A percentile compares a stretch with the other conserved stretches of the same genome.
Conservation (phyloP, 2,113 vertebrate species). For the Halcyon malimbica region DNA sequence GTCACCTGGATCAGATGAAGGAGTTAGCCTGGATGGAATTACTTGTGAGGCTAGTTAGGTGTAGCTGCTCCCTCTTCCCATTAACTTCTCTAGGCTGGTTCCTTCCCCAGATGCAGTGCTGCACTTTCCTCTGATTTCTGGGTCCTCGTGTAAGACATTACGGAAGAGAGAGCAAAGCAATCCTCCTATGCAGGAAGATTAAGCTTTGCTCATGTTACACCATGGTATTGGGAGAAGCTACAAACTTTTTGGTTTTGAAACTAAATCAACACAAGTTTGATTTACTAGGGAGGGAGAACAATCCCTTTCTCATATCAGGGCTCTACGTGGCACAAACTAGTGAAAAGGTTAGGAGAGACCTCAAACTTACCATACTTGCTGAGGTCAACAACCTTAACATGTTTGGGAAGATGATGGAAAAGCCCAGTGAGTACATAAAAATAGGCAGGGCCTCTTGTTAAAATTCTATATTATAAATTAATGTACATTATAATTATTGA, state of each 20-base stretch:
- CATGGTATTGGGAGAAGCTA: neutral
- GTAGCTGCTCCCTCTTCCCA: neutral
- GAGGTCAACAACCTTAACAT: neutral
- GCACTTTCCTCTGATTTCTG: neutral
- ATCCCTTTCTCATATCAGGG: neutral
- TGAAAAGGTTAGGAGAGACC: neutral
- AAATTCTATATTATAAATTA: neutral
- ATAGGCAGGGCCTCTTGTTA: neutral
- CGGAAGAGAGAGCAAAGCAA: neutral
- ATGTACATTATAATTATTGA: neutral
- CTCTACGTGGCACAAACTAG: neutral
- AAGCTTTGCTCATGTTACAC: neutral
- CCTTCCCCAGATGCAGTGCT: neutral
- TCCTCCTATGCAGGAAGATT: neutral
- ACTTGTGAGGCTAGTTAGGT: neutral
- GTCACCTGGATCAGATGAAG: neutral
- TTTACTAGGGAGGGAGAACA: neutral
- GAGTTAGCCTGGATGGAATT: neutral
- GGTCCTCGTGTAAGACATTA: fast-evolving
- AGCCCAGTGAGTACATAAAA: neutral
- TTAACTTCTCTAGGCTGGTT: neutral
- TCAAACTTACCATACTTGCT: neutral
- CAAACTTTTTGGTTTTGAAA: neutral
- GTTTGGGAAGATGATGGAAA: neutral
- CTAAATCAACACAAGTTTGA: neutral